A percentile compares a stretch with the other conserved stretches of the same genome.
Evolutionary conservation across 2,113 vertebrate genomes (phyloP).

Genomic region (Syngnathoides biaculeatus): DNA sequence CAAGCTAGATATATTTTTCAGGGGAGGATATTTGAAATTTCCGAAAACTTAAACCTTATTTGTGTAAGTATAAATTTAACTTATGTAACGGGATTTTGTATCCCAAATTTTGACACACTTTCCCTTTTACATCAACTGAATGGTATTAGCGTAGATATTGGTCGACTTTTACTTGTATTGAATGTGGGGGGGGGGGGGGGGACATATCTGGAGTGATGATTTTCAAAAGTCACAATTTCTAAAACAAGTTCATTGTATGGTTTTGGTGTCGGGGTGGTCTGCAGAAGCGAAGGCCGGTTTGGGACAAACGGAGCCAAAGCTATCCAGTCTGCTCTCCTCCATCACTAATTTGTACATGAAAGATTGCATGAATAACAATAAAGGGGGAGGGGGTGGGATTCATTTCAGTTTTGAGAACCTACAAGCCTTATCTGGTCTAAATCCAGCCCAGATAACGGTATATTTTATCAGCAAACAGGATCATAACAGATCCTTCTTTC

Average conservation of each 20-base stretch:
- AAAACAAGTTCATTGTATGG: neutral
- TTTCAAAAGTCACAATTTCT: neutral
- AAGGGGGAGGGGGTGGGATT: constrained; percentile 81
- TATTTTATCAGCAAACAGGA: no score
- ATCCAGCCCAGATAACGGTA: no score
- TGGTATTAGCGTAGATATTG: no score
- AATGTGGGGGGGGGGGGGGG: no score
- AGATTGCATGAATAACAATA: constrained; percentile 76
- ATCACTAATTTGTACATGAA: constrained; percentile 83
- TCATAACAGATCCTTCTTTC: neutral
- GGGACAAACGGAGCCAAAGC: constrained; percentile 74
- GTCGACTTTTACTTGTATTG: no score
- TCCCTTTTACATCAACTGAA: no score
- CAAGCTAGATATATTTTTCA: no score
- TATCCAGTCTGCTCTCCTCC: constrained; percentile 76
- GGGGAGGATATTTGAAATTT: no score
- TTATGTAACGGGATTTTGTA: no score
- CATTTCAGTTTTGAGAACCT: neutral
- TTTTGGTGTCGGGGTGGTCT: constrained; percentile 9
- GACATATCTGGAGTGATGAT: neutral
- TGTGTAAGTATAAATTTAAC: no score
- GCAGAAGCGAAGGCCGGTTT: constrained; percentile 65
- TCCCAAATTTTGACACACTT: no score
- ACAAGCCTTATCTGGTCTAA: neutral
- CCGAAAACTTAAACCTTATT: no score